A percentile compares a stretch with the other conserved stretches of the same genome.
Conservation (phyloP, 2,113 vertebrate genomes). For the Phylloscopus trochilus region DNA sequence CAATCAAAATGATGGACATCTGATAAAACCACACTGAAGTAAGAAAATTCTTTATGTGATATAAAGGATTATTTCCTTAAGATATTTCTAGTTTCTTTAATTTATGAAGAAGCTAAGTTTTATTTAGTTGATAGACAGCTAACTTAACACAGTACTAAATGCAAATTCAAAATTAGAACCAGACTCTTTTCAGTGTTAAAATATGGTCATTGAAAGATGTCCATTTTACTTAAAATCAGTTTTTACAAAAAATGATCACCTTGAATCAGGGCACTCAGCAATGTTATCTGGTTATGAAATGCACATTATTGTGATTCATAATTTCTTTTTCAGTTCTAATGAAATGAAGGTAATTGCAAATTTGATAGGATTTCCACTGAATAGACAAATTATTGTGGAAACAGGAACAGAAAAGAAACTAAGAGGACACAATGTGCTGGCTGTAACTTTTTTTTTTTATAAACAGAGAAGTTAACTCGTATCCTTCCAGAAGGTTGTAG, state of each 20-base stretch:
- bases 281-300: background rate
- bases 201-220: background rate
- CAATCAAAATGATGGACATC: background rate
- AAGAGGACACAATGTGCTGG: background rate
- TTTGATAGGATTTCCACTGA: constrained; percentile 25
- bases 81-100: background rate
- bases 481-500: background rate
- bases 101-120: background rate
- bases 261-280: background rate
- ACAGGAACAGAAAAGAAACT: constrained; percentile 44
- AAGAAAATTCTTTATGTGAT: background rate
- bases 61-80: background rate
- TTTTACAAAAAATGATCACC: background rate
- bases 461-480: constrained; percentile 3
- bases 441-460: background rate
- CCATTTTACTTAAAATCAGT: background rate
- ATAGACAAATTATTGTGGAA: constrained; percentile 12
- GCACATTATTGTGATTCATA: background rate
- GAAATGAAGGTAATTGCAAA: background rate
- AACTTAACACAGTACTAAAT: background rate
- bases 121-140: background rate
- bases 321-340: background rate
- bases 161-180: background rate
- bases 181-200: background rate
- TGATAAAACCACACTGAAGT: background rate